A percentile compares a stretch with the other conserved stretches of the same genome.
Conservation (phyloP, 2,888 invertebrate genomes). For the Drosophila pullipes region DNA sequence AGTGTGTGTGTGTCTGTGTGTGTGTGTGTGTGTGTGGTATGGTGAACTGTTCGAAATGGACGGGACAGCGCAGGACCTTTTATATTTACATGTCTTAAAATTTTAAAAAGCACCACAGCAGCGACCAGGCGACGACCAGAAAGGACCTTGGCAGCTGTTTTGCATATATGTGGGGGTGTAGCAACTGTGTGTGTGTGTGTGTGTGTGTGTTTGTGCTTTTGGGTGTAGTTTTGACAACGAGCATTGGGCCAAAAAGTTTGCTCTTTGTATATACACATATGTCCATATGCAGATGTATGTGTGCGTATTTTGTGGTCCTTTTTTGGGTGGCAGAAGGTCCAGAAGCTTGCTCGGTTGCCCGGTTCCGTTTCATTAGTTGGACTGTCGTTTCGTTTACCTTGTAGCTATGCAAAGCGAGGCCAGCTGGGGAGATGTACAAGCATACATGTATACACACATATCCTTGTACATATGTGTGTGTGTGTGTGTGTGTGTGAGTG, state of each 20-base stretch:
- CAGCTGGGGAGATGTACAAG: background rate
- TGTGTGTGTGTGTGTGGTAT: constrained; percentile 1
- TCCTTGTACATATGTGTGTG: background rate
- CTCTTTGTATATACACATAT: constrained; percentile 24
- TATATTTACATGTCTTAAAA: constrained; percentile 83
- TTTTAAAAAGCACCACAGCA: constrained; percentile 76
- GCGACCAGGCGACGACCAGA: constrained; percentile 47
- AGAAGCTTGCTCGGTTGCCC: constrained; percentile 54
- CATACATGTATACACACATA: constrained; percentile 10
- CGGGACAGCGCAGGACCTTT: constrained; percentile 72
- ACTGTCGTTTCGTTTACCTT: constrained; percentile 69
- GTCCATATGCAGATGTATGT: constrained; percentile 3
- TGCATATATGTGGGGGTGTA: constrained; percentile 51
- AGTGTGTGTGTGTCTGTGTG: constrained; percentile 20
- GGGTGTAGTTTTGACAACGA: constrained; percentile 79
- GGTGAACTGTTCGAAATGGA: constrained; percentile 15
- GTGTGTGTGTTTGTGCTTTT: constrained; percentile 48
- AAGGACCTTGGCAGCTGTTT: constrained; percentile 75
- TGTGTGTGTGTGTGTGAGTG: constrained; percentile 29
- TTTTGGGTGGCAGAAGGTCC: constrained; percentile 70
- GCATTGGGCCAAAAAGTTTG: constrained; percentile 64
- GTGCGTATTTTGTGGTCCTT: constrained; percentile 60
- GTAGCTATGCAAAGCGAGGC: constrained; percentile 32
- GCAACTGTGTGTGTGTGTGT: background rate
- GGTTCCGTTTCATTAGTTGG: constrained; percentile 80